Conservation (phyloP, 2,797 vertebrate genomes). For the Echiichthys vipera region DNA sequence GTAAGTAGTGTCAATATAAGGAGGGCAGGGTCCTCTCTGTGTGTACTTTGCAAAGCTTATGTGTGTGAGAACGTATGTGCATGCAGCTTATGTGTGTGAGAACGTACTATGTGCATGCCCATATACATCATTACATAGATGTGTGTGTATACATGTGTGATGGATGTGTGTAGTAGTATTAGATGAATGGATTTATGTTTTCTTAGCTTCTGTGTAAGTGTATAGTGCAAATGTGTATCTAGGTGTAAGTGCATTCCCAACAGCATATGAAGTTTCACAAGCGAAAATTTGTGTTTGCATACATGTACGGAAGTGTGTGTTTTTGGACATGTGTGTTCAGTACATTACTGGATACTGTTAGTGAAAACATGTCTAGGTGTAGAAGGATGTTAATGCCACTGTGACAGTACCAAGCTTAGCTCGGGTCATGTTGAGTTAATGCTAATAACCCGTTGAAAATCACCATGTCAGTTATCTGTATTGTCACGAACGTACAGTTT, state of each 20-base stretch:
- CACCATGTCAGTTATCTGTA: conserved; percentile 11
- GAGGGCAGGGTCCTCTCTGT: conserved; percentile 58
- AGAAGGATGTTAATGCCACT: conserved; percentile 61
- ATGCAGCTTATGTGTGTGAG: conserved; percentile 6
- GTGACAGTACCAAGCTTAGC: conserved; percentile 61
- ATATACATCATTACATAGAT: neutral
- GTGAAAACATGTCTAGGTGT: conserved; percentile 24
- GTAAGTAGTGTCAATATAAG: conserved; percentile 57
- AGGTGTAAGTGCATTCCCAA: neutral
- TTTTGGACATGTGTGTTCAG: neutral
- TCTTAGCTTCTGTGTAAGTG: too few relatives aligned
- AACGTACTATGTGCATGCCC: conserved; percentile 7
- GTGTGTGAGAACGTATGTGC: neutral
- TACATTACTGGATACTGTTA: neutral
- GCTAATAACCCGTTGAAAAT: conserved; percentile 52
- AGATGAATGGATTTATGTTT: too few relatives aligned
- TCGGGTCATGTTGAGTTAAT: conserved; percentile 66
- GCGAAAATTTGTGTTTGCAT: neutral
- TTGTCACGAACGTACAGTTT: conserved; percentile 50
- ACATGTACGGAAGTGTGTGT: too few relatives aligned
- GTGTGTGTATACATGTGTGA: neutral
- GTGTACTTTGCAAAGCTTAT: conserved; percentile 48
- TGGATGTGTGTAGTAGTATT: too few relatives aligned
- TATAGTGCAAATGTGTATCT: neutral
- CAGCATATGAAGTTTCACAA: neutral